Percentiles rank a stretch among this genome's conserved stretches.
phyloP scores from a whole-genome alignment of 2,888 invertebrate genomes.

The Sinhomidia bicolor region DNA sequence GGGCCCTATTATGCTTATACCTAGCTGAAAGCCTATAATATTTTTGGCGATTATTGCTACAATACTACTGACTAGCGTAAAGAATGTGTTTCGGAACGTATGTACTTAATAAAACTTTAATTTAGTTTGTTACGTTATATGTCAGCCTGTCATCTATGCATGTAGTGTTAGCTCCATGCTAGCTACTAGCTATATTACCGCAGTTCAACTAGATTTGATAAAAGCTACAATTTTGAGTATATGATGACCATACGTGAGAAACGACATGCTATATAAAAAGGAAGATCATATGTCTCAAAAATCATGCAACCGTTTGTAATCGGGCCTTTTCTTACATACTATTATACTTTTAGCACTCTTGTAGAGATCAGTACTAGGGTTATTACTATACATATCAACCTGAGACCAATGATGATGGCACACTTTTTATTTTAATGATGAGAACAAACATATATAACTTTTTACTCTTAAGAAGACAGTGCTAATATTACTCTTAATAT shows the following conservation, averaged over 20 bases:
- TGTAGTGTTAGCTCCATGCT: no score
- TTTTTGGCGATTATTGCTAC: neutral
- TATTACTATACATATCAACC: neutral
- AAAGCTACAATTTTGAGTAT: neutral
- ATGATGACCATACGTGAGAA: neutral
- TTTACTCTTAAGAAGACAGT: no score
- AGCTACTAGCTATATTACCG: neutral
- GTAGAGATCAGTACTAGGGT: neutral
- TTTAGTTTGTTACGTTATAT: no score
- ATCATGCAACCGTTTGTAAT: neutral
- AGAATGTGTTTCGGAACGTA: neutral
- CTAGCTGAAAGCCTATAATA: no score
- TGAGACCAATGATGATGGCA: no score
- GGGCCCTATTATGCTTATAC: no score
- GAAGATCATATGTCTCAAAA: constrained; percentile 8
- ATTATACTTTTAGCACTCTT: neutral
- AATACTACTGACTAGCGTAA: neutral
- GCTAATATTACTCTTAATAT: no score
- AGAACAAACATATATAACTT: neutral
- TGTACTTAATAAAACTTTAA: no score
- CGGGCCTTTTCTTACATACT: neutral
- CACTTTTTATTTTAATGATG: neutral
- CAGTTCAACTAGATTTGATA: neutral
- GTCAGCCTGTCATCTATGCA: no score
- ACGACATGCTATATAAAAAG: neutral